Base-by-base conservation (phyloP, 1,140 invertebrate genomes). In the Maniola jurtina region DNA sequence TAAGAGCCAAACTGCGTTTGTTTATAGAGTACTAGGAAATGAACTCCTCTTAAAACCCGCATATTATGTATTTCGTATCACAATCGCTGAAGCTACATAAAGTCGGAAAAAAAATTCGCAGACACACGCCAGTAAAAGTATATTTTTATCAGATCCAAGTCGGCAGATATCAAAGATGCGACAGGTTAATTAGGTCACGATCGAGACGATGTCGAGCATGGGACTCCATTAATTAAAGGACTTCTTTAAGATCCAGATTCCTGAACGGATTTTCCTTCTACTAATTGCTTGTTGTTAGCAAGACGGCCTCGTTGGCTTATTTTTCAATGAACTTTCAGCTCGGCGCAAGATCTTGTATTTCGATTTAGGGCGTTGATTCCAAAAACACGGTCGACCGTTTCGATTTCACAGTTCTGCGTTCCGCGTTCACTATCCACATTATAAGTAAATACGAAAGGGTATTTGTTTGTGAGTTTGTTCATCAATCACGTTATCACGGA, bases 171-270 rank as follows among this genome's bases (percentile, higher is more conserved):
- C 38, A 48, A 56, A 64, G 50, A 55, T 42, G 36, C 61, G 48
- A 55, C 48, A 68, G 57, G 57, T 85, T 83, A 86, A 84, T 86
- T 84, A 77, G 84, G 81, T 81, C 82, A 86, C 82, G 84, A 81
- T 66, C 71, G 66, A 72, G 69, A 69, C 69, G 74, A 66, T 79
- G 76, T 81, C 73, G 75, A 77, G 84, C 81, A 84, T 75, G 76
- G 77, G 64, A 65, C 68, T 50, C 78, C 66, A 77, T 80, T 86
- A 83, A 84, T 80, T 79, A 78, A 74, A 80, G 76, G 76, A 79
- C 76, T 78, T 80, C 66, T 68, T 64, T 60, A 64, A 73, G 72
- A 76, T 66, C 71, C 64, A 64, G 68, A 75, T 61, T 72, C 55
- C 61, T 65, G 61, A 70, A 74, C 63, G 35, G 56, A 52, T 66